Evolutionary conservation across 2,113 vertebrate species (phyloP), one percentile per base, ranked within the genome.

Genomic region (Microcebus ravelobensis): DNA sequence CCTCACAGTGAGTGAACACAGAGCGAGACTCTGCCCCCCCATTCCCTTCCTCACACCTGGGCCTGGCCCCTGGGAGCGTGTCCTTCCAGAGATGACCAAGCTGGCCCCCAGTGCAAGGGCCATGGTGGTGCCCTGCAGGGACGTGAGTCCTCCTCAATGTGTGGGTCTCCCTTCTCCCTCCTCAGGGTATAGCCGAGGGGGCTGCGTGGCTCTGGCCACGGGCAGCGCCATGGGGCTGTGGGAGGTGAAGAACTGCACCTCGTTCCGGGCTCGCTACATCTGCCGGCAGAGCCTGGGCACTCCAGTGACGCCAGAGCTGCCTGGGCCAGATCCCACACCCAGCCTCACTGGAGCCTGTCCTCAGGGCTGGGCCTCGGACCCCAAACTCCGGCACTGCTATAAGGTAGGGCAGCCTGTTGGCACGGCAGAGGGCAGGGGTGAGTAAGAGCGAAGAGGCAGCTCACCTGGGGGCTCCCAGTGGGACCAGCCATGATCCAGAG

Each of bases 161-260:
- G 42, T 77, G 4, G 17, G 1, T 92, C 48, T 92, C 88, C 80
- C 39, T 61, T 42, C 96, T 94, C 96, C 84, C 98, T 95, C 13
- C 94, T 92, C 98, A 87, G 99, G 98, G 91, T 99, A 97, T 39
- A 96, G 98, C 97, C 99, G 97, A 11, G 99, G 99, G 0, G 99
- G 99, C 89, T 99, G 99, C 0, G 99, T 99, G 90, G 99, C 99
- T 93, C 98, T 99, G 99, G 99, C 99, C 94, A 99, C 99, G 0
- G 99, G 99, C 95, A 98, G 98, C 6, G 98, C 99, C 68, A 98
- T 99, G 93, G 99, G 99, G 68, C 98, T 99, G 95, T 99, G 99
- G 99, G 99, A 99, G 94, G 99, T 99, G 97, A 99, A 99, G 98
- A 99, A 99, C 97, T 99, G 99, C 92, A 98, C 96, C 23, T 98